Evolutionary conservation across 64 coral and sea anemone species (phyloP).

Genomic region (Porites australiensis): DNA sequence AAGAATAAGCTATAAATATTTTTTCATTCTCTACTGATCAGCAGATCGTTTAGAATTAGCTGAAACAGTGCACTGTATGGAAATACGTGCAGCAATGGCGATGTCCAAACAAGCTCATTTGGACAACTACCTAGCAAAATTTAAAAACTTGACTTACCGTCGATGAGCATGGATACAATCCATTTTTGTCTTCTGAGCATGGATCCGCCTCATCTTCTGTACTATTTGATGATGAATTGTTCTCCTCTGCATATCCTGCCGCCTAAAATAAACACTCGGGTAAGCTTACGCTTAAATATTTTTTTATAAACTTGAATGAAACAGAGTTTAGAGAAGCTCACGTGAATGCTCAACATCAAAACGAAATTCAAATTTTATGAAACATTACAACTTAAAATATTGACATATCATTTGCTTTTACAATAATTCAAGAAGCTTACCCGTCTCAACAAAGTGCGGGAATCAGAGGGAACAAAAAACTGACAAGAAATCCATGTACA

Average conservation of each 20-base stretch:
- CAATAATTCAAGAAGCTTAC: background rate
- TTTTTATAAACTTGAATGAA: background rate
- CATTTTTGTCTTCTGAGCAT: conserved; percentile 54
- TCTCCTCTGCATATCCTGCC: background rate
- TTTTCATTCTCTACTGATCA: too few species aligned
- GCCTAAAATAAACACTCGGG: conserved; percentile 1
- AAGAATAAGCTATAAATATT: too few species aligned
- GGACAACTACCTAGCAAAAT: too few species aligned
- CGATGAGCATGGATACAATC: conserved; percentile 57
- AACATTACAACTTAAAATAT: too few species aligned
- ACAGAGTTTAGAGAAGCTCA: background rate
- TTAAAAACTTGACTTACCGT: conserved; percentile 43
- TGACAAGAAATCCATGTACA: conserved; percentile 50
- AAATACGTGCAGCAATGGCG: too few species aligned
- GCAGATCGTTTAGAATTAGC: too few species aligned
- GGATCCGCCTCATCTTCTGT: conserved; percentile 1
- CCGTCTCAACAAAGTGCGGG: conserved; percentile 39
- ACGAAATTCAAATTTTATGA: background rate
- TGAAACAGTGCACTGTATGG: too few species aligned
- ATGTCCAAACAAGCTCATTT: too few species aligned
- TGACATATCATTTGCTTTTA: too few species aligned
- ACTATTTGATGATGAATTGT: background rate
- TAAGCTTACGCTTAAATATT: background rate
- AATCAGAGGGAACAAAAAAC: conserved; percentile 39
- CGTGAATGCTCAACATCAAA: background rate